Base-by-base conservation (phyloP, 2,888 invertebrate species). In the Acanthosepion esculentum region DNA sequence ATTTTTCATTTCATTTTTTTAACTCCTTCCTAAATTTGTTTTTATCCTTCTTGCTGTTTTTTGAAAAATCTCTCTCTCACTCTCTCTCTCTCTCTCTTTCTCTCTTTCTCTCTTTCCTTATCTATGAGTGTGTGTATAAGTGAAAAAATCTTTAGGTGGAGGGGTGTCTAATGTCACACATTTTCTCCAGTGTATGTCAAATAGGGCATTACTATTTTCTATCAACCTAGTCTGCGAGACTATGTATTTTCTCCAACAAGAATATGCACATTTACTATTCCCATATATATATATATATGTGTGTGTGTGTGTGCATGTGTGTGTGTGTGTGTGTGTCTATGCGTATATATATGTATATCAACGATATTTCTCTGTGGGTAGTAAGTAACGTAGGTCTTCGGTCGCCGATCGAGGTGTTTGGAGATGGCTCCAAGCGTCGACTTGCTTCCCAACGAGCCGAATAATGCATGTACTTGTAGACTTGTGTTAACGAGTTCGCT, bases 341-440 rank as follows among this genome's bases (percentile, higher is more conserved):
- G 2, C 10, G 4, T n/a, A 12, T 78, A n/a, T n/a, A 12, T n/a
- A 15, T 78, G n/a, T 78, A 33, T 33, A 33, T 78, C 78, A 78
- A 78, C 78, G 78, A 29, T 78, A 29, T 29, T 78, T 78, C 78
- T 78, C 78, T 33, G n/a, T 78, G 78, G 78, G 78, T 78, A 78
- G n/a, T 78, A 78, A 78, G 78, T 78, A 78, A 78, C 78, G 78
- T 78, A 78, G 78, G 78, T 15, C 78, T 78, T 78, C 18, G 78
- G 78, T 78, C 78, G 78, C n/a, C 78, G n/a, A 78, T 33, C 78
- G 78, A 78, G 78, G 78, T n/a, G 78, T 78, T 78, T 78, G n/a
- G 78, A 78, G 78, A 78, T 78, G 78, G 78, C 78, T 78, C 78
- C 78, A 78, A 78, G 78, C 78, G 78, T 78, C 78, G 78, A n/a